A percentile compares a stretch with the other conserved stretches of the same genome.
Conservation (phyloP, 2,113 vertebrate species). For the Podarcis cretensis region DNA sequence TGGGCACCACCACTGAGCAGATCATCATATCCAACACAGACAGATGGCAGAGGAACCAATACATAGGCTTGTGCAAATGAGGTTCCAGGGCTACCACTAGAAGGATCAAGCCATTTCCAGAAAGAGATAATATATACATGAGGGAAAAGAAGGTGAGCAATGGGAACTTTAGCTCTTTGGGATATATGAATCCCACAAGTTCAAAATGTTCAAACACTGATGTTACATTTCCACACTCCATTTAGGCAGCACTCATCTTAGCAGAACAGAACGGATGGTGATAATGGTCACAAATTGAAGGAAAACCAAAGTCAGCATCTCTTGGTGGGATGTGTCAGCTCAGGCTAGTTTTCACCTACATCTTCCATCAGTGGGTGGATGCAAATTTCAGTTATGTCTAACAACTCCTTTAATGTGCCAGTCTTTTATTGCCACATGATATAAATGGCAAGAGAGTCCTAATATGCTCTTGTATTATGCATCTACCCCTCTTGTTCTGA, state of each 20-base stretch:
- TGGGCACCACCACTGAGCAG: slow-evolving; percentile 54
- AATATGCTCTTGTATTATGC: neutral
- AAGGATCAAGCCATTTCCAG: slow-evolving; percentile 66
- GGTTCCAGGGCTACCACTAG: slow-evolving; percentile 49
- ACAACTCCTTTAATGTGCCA: too few relatives aligned
- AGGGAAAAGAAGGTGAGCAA: slow-evolving; percentile 59
- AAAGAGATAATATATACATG: slow-evolving; percentile 62
- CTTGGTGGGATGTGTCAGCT: too few relatives aligned
- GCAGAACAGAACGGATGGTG: neutral
- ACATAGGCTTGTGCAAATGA: slow-evolving; percentile 64
- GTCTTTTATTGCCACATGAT: too few relatives aligned
- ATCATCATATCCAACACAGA: slow-evolving; percentile 69
- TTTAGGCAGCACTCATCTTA: neutral
- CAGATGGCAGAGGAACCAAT: slow-evolving; percentile 66
- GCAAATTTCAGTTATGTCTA: too few relatives aligned
- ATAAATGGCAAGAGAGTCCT: neutral
- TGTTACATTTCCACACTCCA: slow-evolving; percentile 24
- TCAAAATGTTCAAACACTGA: slow-evolving; percentile 5
- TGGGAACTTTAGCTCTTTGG: slow-evolving; percentile 20
- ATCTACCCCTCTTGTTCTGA: neutral
- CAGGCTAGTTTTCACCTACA: too few relatives aligned
- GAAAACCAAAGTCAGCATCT: too few relatives aligned
- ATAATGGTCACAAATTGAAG: too few relatives aligned
- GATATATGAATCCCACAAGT: slow-evolving; percentile 27
- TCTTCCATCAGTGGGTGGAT: too few relatives aligned